Evolutionary conservation across 2,113 vertebrate species (phyloP).

Genomic region (Pongo abelii): DNA sequence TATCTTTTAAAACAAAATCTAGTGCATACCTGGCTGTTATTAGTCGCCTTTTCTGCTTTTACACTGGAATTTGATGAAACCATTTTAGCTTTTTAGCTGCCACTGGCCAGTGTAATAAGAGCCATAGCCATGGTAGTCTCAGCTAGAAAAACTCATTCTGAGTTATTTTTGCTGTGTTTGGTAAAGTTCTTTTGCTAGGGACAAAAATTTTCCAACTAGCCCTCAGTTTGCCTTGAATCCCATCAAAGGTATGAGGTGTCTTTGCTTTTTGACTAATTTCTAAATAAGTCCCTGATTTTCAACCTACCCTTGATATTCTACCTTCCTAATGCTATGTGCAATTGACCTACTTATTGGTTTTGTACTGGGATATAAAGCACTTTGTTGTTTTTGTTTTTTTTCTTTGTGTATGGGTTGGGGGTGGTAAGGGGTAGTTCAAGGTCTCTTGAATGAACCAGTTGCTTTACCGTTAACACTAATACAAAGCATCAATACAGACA

Average conservation of each 20-base stretch:
- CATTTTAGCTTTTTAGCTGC: neutral
- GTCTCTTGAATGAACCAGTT: neutral
- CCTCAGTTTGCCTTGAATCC: neutral
- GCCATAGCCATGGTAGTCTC: neutral
- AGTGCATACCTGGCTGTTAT: neutral
- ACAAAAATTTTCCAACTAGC: neutral
- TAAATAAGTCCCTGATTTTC: neutral
- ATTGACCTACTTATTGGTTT: neutral
- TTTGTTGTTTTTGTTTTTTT: neutral
- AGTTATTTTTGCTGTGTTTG: neutral
- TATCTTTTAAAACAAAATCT: neutral
- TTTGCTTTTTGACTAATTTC: neutral
- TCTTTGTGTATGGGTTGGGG: neutral
- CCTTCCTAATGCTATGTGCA: neutral
- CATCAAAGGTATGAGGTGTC: too few relatives aligned
- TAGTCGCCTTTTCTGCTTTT: neutral
- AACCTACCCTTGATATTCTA: neutral
- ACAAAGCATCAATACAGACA: neutral
- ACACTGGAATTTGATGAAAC: neutral
- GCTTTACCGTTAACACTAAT: neutral
- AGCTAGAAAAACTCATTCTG: neutral
- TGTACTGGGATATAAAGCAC: accelerated
- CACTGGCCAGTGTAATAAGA: neutral
- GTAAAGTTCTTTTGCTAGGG: neutral
- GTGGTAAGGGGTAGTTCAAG: neutral